Percentiles rank a stretch among this genome's conserved stretches.
Evolutionary conservation across 1,140 invertebrate species (phyloP).

Genomic region (Arctopsyche grandis): DNA sequence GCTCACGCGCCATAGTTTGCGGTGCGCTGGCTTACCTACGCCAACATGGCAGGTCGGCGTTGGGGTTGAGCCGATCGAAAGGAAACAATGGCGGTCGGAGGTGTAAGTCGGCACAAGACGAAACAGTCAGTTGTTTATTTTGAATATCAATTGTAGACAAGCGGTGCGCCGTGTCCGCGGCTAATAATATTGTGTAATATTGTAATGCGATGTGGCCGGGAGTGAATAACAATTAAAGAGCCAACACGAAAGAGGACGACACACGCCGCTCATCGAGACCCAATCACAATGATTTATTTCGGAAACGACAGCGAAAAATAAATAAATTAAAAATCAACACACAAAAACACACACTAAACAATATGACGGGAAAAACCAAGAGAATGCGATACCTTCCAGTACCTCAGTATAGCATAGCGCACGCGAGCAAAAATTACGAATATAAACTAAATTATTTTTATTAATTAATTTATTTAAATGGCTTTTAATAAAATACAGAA

Average conservation of each 20-base stretch:
- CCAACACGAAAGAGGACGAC: slow-evolving; percentile 52
- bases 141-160: slow-evolving; percentile 42
- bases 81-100: neutral
- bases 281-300: slow-evolving; percentile 23
- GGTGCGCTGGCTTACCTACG: too few species aligned
- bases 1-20: too few species aligned
- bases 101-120: slow-evolving; percentile 23
- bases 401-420: neutral
- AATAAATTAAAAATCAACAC: neutral
- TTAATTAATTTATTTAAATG: too few species aligned
- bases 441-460: too few species aligned
- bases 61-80: neutral
- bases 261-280: slow-evolving; percentile 23
- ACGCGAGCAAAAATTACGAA: neutral
- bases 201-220: slow-evolving; percentile 39
- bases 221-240: slow-evolving; percentile 51
- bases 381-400: neutral
- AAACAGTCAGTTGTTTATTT: slow-evolving; percentile 29
- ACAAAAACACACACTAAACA: neutral
- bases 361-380: neutral
- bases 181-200: slow-evolving; percentile 49
- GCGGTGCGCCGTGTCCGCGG: slow-evolving; percentile 30
- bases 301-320: slow-evolving; percentile 13
- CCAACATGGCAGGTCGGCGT: too few species aligned
- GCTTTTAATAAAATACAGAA: too few species aligned